Conservation (phyloP, 2,888 invertebrate species). For the Nymphalis urticae region DNA sequence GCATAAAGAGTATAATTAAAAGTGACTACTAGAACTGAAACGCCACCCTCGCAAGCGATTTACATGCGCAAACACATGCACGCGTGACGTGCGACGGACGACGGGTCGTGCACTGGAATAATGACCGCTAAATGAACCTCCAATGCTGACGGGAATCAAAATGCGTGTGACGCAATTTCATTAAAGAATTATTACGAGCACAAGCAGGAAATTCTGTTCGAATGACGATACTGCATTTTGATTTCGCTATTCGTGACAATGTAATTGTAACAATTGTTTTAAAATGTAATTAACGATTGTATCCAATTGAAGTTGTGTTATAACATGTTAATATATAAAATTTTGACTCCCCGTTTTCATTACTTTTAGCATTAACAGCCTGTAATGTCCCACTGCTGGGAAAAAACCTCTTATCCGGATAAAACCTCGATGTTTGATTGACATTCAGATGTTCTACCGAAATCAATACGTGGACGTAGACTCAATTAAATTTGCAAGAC, state of each 20-base stretch:
- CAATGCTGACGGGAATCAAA: constrained; percentile 55
- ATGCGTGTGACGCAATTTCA: constrained; percentile 44
- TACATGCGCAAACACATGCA: constrained; percentile 26
- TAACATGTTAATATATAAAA: neutral
- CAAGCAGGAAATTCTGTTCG: constrained; percentile 28
- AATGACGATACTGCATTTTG: constrained; percentile 27
- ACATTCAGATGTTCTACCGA: too few relatives aligned
- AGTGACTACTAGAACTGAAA: constrained; percentile 5
- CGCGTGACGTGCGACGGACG: constrained; percentile 40
- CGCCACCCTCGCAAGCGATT: constrained; percentile 19
- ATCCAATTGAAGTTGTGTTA: neutral
- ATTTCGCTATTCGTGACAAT: constrained; percentile 25
- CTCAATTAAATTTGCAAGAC: too few relatives aligned
- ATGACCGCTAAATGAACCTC: constrained; percentile 65
- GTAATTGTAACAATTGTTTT: constrained; percentile 13
- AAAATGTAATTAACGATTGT: too few relatives aligned
- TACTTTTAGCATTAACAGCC: too few relatives aligned
- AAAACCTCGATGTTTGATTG: too few relatives aligned
- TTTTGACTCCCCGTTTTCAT: neutral
- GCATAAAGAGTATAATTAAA: neutral
- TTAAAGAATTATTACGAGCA: constrained; percentile 41
- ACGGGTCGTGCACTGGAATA: constrained; percentile 60
- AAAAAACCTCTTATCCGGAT: too few relatives aligned
- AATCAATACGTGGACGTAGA: too few relatives aligned
- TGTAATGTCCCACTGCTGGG: too few relatives aligned